Percentiles rank a stretch among this genome's conserved stretches.
Conservation (phyloP, 2,888 invertebrate genomes). For the Philhelius pedissequus region DNA sequence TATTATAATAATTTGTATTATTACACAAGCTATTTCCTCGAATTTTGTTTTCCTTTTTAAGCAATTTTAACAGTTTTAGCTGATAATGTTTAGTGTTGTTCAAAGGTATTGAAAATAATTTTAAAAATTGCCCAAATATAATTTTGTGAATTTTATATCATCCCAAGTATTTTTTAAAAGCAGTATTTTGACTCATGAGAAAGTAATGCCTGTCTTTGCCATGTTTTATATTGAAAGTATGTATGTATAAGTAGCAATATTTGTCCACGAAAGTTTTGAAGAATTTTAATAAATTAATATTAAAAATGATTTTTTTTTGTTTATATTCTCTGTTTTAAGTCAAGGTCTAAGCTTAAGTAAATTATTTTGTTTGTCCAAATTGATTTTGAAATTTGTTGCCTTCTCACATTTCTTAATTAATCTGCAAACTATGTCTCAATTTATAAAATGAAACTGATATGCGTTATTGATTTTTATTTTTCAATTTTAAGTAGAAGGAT, state of each 20-base stretch:
- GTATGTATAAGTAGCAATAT: no score
- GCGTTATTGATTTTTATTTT: conserved; percentile 41
- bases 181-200: conserved; percentile 5
- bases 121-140: conserved; percentile 37
- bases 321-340: not conserved
- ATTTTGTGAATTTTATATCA: conserved; percentile 20
- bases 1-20: conserved; percentile 5
- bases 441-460: conserved; percentile 47
- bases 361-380: not conserved
- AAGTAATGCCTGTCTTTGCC: conserved; percentile 7
- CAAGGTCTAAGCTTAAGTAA: conserved; percentile 2
- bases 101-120: conserved; percentile 2
- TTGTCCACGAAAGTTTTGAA: conserved; percentile 54
- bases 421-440: conserved; percentile 1
- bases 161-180: conserved; percentile 14
- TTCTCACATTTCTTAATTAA: conserved; percentile 1
- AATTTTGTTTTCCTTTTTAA: conserved; percentile 31
- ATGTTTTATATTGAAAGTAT: not conserved
- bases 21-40: conserved; percentile 51
- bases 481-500: conserved; percentile 16
- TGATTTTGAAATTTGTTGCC: not conserved
- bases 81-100: not conserved
- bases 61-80: conserved; percentile 63
- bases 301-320: not conserved
- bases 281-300: not conserved